Evolutionary conservation across 2,113 vertebrate genomes (phyloP).

Genomic region (Phyllostomus hastatus): DNA sequence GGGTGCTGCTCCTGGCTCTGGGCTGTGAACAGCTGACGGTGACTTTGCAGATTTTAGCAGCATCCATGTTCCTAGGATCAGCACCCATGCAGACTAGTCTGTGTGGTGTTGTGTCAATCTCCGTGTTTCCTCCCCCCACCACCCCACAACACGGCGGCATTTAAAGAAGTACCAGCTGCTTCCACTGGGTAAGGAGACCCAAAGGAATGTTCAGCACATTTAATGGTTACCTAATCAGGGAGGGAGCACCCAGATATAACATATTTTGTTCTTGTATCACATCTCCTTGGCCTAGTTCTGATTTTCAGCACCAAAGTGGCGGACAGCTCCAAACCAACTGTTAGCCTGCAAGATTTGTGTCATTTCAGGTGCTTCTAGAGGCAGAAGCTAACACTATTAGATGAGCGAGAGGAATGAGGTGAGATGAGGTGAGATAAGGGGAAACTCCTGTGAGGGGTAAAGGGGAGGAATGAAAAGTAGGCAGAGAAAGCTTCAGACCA

Average conservation of each 20-base stretch:
- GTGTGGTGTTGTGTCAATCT: not conserved
- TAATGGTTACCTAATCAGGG: not conserved
- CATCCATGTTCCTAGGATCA: not conserved
- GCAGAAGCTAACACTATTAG: not conserved
- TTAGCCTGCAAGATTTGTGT: not conserved
- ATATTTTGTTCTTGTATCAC: not conserved
- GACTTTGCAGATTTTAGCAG: conserved; percentile 39
- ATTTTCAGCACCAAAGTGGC: conserved; percentile 31
- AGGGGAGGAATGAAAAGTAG: not conserved
- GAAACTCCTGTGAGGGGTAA: not conserved
- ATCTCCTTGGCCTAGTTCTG: not conserved
- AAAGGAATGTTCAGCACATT: not conserved
- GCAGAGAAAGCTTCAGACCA: not conserved
- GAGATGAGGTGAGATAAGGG: too few species aligned
- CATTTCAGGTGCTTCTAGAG: not conserved
- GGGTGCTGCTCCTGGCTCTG: not conserved
- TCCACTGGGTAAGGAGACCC: not conserved
- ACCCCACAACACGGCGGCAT: not conserved
- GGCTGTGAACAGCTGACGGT: not conserved
- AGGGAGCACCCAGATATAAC: not conserved
- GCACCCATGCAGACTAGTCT: not conserved
- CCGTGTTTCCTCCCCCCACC: not conserved
- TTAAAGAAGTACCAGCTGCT: not conserved
- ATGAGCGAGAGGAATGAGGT: not conserved
- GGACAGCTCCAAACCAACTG: conserved; percentile 23